phyloP scores from a whole-genome alignment of 2,888 invertebrate species.

The Mimas tiliae region DNA sequence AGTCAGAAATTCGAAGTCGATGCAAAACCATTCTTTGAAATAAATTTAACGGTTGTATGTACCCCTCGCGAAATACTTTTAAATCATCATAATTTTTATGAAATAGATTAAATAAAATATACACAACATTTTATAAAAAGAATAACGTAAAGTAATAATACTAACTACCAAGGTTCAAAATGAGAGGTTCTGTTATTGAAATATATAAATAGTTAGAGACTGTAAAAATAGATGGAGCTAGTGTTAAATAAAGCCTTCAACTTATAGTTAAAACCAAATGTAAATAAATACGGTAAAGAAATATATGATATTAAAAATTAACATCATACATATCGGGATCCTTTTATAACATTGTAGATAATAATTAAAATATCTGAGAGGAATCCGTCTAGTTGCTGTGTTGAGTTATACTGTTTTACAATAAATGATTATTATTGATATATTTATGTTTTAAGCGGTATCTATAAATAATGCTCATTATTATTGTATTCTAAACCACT shows the following conservation, averaged over 20 bases:
- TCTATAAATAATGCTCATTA: too few species aligned
- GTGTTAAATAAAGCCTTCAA: slow-evolving; percentile 5
- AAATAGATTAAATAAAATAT: not conserved
- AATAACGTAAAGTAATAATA: not conserved
- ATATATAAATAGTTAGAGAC: not conserved
- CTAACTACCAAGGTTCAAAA: not conserved
- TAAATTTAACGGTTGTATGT: not conserved
- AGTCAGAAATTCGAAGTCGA: not conserved
- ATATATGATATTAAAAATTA: too few species aligned
- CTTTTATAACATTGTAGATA: too few species aligned
- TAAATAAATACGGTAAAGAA: not conserved
- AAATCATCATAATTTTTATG: not conserved
- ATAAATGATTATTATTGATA: too few species aligned
- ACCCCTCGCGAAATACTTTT: not conserved
- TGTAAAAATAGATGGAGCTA: slow-evolving; percentile 11
- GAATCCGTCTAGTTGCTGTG: too few species aligned
- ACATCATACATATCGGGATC: too few species aligned
- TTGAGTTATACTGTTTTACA: too few species aligned
- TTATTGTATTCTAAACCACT: too few species aligned
- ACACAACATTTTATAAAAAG: not conserved
- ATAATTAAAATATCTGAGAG: too few species aligned
- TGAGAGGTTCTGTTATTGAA: slow-evolving; percentile 1
- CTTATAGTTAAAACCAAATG: not conserved
- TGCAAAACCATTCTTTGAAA: not conserved
- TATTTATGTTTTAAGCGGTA: too few species aligned